These are phyloP conservation scores for Amblyjoppa proteus DNA, from an alignment of 2,888 invertebrate species.

Conservation along the genomic window DNA sequence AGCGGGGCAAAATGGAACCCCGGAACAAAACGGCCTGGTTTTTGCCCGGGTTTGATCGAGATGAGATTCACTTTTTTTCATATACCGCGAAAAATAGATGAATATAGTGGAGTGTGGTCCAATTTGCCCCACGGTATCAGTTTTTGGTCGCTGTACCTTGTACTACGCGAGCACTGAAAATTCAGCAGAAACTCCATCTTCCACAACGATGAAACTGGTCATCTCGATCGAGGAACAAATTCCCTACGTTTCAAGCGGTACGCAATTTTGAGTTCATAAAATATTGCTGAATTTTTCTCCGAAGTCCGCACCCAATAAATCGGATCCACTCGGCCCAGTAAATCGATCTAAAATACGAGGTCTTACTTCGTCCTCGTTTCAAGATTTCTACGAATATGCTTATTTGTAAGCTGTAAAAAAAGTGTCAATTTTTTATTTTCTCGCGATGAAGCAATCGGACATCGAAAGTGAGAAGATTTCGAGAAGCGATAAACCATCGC, in stretches of 20 bases:
- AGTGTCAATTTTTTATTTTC: not conserved
- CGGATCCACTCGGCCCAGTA: not conserved
- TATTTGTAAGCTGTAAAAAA: not conserved
- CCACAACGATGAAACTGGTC: not conserved
- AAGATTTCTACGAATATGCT: not conserved
- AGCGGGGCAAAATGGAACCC: too few species aligned
- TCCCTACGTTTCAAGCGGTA: not conserved
- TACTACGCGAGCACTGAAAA: not conserved
- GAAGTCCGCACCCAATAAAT: not conserved
- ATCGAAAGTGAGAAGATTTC: constrained; percentile 6
- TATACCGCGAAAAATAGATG: too few species aligned
- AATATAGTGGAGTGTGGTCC: too few species aligned
- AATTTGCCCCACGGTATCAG: too few species aligned
- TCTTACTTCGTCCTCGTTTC: not conserved
- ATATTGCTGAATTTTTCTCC: constrained; percentile 8
- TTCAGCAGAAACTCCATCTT: not conserved
- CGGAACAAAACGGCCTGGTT: too few species aligned
- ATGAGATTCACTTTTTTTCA: too few species aligned
- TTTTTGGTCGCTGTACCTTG: too few species aligned
- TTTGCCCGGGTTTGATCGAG: too few species aligned
- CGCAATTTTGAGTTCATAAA: constrained; percentile 6
- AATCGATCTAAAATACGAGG: not conserved
- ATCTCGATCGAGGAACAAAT: not conserved
- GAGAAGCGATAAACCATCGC: not conserved
- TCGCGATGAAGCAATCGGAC: not conserved